Base-by-base conservation (phyloP, 1,140 invertebrate species). In the Drosophila kikkawai region DNA sequence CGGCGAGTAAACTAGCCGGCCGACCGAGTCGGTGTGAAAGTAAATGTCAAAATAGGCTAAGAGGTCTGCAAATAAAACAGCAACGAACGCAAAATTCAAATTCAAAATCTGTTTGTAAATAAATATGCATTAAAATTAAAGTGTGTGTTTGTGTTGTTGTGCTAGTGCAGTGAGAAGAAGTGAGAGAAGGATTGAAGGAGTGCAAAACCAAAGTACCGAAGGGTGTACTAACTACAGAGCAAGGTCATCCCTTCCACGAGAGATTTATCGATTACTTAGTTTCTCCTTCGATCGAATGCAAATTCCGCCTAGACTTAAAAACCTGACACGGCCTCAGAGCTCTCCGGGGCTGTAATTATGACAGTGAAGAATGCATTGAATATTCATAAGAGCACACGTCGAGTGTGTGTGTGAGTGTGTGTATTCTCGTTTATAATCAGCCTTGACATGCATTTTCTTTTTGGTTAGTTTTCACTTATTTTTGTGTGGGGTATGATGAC, bases 11-110 rank as follows among this genome's bases (percentile, higher is more conserved):
- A 92, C 81, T 80, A 95, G 95, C 68, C 94, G 95, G 93, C 96
- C 96, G 82, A 94, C 94, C 68, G 96, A 95, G 94, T 97, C 96
- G 92, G 96, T 96, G 84, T 96, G 96, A 94, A 96, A 96, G 93
- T 96, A 94, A 93, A 96, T 94, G 93, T 96, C 94, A 94, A 95
- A 96, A 95, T 96, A 96, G 94, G 96, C 95, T 94, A 95, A 95
- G 92, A 91, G 94, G 94, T 96, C 96, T 96, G 95, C 93, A 95
- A 95, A 79, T 92, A 85, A 94, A 93, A 94, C 93, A 93, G 75
- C 77, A 68, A 67, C 53, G 19, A 69, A 84, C 61, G 63, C 75
- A 65, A 58, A 60, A 66, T 71, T 44, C 50, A 57, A 39, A 29
- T 26, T 26, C 26, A 26, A 26, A 26, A 12, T 44, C 48, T 19